Evolutionary conservation across 1,140 invertebrate species (phyloP).

Genomic region (Trichonephila inaurata): DNA sequence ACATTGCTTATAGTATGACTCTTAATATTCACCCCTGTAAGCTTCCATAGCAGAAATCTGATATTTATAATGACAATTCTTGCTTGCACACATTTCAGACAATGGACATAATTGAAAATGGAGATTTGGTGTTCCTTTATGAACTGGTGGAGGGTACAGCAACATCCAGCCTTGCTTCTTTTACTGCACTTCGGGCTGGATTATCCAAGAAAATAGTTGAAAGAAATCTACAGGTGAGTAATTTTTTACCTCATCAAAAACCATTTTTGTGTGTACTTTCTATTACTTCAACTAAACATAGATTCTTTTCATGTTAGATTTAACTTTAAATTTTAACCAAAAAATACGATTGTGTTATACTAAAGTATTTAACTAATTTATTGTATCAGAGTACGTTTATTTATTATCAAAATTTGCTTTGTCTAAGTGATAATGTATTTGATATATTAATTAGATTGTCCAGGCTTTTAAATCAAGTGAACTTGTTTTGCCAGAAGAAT

Average conservation of each 20-base stretch:
- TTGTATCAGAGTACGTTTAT: neutral
- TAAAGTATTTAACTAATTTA: too few species aligned
- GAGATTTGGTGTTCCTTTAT: slow-evolving; percentile 85
- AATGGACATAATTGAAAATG: slow-evolving; percentile 83
- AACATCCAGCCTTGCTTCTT: slow-evolving; percentile 83
- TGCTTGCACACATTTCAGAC: slow-evolving; percentile 80
- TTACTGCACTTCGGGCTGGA: slow-evolving; percentile 83
- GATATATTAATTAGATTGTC: neutral
- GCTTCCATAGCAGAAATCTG: neutral
- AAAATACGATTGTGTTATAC: too few species aligned
- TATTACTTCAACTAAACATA: neutral
- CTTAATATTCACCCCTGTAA: neutral
- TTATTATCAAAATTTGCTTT: neutral
- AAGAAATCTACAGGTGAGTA: slow-evolving; percentile 80
- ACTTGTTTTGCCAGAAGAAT: slow-evolving; percentile 24
- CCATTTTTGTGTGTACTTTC: neutral
- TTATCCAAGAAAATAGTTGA: slow-evolving; percentile 80
- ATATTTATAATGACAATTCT: neutral
- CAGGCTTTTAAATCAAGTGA: neutral
- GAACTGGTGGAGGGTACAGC: slow-evolving; percentile 83
- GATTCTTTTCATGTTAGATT: neutral
- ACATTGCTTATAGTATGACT: neutral
- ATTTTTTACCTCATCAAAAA: neutral
- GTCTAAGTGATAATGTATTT: neutral
- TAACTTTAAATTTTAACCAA: too few species aligned